These are phyloP conservation scores for Phrixothrix hirtus DNA, from an alignment of 2,888 invertebrate genomes.

Conservation along the genomic window DNA sequence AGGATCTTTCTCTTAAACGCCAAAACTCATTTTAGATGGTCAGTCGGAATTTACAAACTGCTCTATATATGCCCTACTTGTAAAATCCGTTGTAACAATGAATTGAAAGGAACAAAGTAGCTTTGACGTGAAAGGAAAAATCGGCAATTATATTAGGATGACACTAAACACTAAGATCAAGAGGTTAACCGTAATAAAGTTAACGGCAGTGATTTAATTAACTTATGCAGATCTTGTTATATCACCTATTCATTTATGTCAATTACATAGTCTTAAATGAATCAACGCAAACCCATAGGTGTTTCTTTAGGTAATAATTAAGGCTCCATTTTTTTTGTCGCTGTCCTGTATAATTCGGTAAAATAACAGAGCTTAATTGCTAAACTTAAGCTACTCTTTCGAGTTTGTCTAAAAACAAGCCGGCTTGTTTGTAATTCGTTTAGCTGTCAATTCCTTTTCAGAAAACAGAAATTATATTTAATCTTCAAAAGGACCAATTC, in stretches of 20 bases:
- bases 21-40: conserved; percentile 7
- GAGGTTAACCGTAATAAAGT: conserved; percentile 45
- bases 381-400: too few species aligned
- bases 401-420: too few species aligned
- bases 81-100: conserved; percentile 10
- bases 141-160: conserved; percentile 21
- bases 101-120: conserved; percentile 13
- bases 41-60: conserved; percentile 13
- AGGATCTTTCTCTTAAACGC: conserved; percentile 35
- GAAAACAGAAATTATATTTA: too few species aligned
- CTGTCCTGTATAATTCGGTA: too few species aligned
- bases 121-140: conserved; percentile 7
- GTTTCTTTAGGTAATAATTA: too few species aligned
- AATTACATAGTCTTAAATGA: too few species aligned
- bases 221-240: conserved; percentile 39
- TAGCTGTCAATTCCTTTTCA: too few species aligned
- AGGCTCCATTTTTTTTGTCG: too few species aligned
- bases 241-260: conserved; percentile 33
- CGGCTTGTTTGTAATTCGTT: too few species aligned
- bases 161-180: conserved; percentile 37
- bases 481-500: too few species aligned
- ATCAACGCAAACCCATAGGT: too few species aligned
- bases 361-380: too few species aligned
- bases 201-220: conserved; percentile 43
- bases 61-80: conserved; percentile 14